Evolutionary conservation across 1,140 invertebrate genomes (phyloP), one percentile per base, ranked within the genome.

Genomic region (Teleopsis dalmanni): DNA sequence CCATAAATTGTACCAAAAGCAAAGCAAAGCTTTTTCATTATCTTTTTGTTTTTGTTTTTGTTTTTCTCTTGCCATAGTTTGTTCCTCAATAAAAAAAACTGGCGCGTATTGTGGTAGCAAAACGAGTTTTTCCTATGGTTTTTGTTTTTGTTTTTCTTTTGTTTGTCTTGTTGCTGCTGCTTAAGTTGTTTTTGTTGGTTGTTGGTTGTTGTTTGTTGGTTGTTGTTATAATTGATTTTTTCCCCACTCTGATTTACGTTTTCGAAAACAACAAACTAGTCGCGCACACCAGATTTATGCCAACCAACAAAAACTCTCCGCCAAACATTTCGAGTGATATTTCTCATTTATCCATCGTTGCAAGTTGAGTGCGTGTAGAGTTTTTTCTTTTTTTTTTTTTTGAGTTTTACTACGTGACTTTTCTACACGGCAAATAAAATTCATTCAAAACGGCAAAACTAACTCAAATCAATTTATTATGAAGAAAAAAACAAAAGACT

Each of bases 101-200:
- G 16, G 29, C 25, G 40, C 40, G 40, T 42, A 42, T n/a, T 16
- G 29, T 26, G 9, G 26, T 33, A 44, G 42, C 29, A 34, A 44
- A 27, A 44, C 26, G 14, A 44, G 29, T 44, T 34, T 44, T 21
- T 21, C 29, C 33, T 18, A 4, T 7, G 3, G n/a, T 2, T n/a
- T 7, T 42, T 13, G 5, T 26, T 4, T 11, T 27, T 26, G 4
- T 34, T 34, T 13, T 34, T 11, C 33, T 11, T 34, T 3, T 34
- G n/a, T 35, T 7, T 35, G 16, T 16, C 14, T 14, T 14, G 34
- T 14, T 14, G n/a, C 19, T 14, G n/a, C 19, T n/a, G n/a, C 19
- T 40, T 19, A 23, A 6, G 18, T 40, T 40, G 21, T 6, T 40
- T 16, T 38, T 38, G 6, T 38, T 4, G 6, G 36, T 4, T 7